Evolutionary conservation across 2,797 vertebrate species (phyloP).

Genomic region (Anabas testudineus): DNA sequence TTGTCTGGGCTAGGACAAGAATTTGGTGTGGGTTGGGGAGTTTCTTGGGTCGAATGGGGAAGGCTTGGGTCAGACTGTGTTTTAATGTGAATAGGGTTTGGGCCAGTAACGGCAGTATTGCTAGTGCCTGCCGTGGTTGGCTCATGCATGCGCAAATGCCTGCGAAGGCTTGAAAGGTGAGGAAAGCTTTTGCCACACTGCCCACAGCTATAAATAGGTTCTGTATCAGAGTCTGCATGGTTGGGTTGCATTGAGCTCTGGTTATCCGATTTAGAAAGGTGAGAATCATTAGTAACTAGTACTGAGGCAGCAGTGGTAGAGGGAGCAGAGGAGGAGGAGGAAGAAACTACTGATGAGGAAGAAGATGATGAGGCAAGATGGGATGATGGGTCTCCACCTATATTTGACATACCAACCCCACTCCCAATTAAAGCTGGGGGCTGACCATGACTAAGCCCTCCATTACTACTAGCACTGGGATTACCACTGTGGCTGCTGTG

Average conservation of each 20-base stretch:
- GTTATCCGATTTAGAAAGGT: conserved; percentile 84
- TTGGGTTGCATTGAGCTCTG: conserved; percentile 81
- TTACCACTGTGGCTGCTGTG: conserved; percentile 81
- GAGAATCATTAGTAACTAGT: conserved; percentile 86
- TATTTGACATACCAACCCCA: conserved; percentile 81
- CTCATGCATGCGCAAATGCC: conserved; percentile 94
- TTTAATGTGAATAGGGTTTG: conserved; percentile 86
- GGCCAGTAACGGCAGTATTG: conserved; percentile 79
- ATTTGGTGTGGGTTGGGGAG: conserved; percentile 71
- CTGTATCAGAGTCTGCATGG: conserved; percentile 80
- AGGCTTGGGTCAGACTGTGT: conserved; percentile 83
- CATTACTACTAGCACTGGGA: conserved; percentile 79
- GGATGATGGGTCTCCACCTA: conserved; percentile 84
- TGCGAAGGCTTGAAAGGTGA: conserved; percentile 95
- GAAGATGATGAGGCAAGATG: conserved; percentile 85
- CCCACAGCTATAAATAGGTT: conserved; percentile 91
- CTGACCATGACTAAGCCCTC: conserved; percentile 81
- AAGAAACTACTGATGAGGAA: conserved; percentile 87
- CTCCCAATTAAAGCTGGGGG: conserved; percentile 83
- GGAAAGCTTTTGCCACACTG: conserved; percentile 94
- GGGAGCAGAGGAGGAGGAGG: conserved; percentile 86
- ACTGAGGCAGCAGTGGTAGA: conserved; percentile 86
- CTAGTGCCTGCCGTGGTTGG: conserved; percentile 87
- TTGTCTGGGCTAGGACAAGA: conserved; percentile 87
- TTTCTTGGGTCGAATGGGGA: conserved; percentile 87